Evolutionary conservation across 2,113 vertebrate genomes (phyloP), one percentile per base, ranked within the genome.

Genomic region (Campylomormyrus numenius): DNA sequence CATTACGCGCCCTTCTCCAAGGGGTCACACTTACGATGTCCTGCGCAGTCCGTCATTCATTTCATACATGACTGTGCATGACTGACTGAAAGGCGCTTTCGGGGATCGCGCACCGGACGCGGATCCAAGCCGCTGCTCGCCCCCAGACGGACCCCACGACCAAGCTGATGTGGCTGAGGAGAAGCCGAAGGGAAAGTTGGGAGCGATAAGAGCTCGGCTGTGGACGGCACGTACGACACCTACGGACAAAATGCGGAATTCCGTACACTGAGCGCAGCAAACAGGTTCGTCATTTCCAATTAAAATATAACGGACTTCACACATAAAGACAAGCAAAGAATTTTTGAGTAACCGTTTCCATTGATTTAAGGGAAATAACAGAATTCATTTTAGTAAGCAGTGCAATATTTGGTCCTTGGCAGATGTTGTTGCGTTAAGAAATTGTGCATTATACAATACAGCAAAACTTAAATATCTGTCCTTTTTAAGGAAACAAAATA

Each of bases 211-310:
- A 45, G 42, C 42, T 52, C 9, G 56, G 1, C 42, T 21, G 56
- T 13, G 58, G 45, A 70, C 58, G 0, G 8, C 45, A 48, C 86
- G 27, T 8, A 35, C 4, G 17, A 58, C 39, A 88, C 11, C 39
- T 17, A 8, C 1, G 19, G 88, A 88, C 39, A 49, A 49, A 21
- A 48, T 49, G 88, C 10, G 58, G 58, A 77, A 17, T 74, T n/a
- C n/a, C 62, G 15, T 21, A 10, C 1, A 21, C 27, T 74, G 62
- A 88, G 62, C 42, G 39, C 24, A 42, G 27, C n/a, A 49, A 77
- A 46, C 19, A 88, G 88, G 88, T 88, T 77, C 62, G 88, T 74
- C 10, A 70, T 80, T 77, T 80, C 35, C 35, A 80, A 80, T 39
- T 42, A 39, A 6, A 80, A 80, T 19, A 80, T 80, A 19, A 80